phyloP scores from a whole-genome alignment of 2,888 invertebrate genomes.

The Nesidiocoris tenuis region DNA sequence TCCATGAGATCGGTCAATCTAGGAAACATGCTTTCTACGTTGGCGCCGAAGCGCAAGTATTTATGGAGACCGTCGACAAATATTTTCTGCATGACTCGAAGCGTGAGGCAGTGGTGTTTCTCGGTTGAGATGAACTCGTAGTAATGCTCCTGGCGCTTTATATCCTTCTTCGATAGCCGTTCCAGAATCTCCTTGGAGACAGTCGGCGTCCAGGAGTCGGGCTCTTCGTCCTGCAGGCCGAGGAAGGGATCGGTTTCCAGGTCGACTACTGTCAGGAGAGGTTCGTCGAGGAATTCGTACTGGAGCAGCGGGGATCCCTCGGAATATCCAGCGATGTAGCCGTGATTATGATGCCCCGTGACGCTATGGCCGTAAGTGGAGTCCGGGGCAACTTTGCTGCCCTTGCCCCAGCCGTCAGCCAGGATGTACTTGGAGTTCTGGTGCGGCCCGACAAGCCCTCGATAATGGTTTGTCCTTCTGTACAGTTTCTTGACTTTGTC shows the following conservation, averaged over 20 bases:
- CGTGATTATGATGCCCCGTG: constrained; percentile 12
- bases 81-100: constrained; percentile 92
- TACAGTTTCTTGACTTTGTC: constrained; percentile 52
- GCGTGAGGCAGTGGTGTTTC: constrained; percentile 91
- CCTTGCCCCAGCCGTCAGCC: constrained; percentile 70
- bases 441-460: neutral
- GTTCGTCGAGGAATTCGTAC: constrained; percentile 71
- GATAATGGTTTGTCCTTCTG: constrained; percentile 8
- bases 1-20: constrained; percentile 80
- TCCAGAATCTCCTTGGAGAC: constrained; percentile 74
- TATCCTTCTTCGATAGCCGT: constrained; percentile 72
- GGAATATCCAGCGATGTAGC: constrained; percentile 60
- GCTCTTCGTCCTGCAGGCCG: constrained; percentile 78
- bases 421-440: constrained; percentile 91
- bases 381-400: constrained; percentile 39
- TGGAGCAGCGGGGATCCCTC: constrained; percentile 69
- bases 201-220: constrained; percentile 93
- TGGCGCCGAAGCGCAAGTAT: constrained; percentile 67
- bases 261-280: constrained; percentile 61
- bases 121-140: constrained; percentile 95
- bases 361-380: neutral
- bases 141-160: constrained; percentile 93
- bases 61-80: constrained; percentile 83
- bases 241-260: constrained; percentile 69
- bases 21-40: constrained; percentile 86